Percentiles rank a stretch among this genome's conserved stretches.
These are phyloP conservation scores for Dunckerocampus dactyliophorus DNA, from an alignment of 2,113 vertebrate species.

Conservation along the genomic window DNA sequence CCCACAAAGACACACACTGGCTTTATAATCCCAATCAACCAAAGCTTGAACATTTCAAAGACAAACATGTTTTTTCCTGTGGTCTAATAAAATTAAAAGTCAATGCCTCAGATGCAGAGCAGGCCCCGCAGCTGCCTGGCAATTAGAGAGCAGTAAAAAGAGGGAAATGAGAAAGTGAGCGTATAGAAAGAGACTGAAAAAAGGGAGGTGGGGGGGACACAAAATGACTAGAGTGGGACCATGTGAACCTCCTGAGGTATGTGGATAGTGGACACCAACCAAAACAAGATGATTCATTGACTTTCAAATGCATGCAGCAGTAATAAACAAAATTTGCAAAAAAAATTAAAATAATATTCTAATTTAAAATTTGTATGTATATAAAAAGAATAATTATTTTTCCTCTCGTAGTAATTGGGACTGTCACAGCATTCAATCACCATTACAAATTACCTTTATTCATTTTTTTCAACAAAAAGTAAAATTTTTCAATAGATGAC, in stretches of 20 bases:
- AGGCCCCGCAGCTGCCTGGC: slow-evolving; percentile 67
- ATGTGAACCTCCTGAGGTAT: slow-evolving; percentile 75
- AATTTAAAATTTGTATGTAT: too few relatives aligned
- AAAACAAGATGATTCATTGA: background rate
- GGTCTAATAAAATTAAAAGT: slow-evolving; percentile 81
- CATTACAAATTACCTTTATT: too few relatives aligned
- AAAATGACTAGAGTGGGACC: slow-evolving; percentile 83
- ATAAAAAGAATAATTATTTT: too few relatives aligned
- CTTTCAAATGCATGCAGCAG: background rate
- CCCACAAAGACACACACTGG: slow-evolving; percentile 38
- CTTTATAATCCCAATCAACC: slow-evolving; percentile 72
- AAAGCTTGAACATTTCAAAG: slow-evolving; percentile 77
- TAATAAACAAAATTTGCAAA: background rate
- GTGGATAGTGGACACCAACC: background rate
- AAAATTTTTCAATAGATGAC: too few relatives aligned
- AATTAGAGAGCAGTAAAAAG: slow-evolving; percentile 76
- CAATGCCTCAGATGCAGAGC: slow-evolving; percentile 64
- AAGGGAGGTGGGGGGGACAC: slow-evolving; percentile 23
- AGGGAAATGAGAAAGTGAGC: slow-evolving; percentile 60
- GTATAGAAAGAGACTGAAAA: slow-evolving; percentile 19
- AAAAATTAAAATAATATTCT: too few relatives aligned
- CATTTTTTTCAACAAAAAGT: too few relatives aligned
- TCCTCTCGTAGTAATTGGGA: too few relatives aligned
- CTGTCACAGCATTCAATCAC: too few relatives aligned
- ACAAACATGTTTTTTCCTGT: slow-evolving; percentile 82